Base-by-base conservation (phyloP, 2,113 vertebrate genomes). In the Xenopus tropicalis region DNA sequence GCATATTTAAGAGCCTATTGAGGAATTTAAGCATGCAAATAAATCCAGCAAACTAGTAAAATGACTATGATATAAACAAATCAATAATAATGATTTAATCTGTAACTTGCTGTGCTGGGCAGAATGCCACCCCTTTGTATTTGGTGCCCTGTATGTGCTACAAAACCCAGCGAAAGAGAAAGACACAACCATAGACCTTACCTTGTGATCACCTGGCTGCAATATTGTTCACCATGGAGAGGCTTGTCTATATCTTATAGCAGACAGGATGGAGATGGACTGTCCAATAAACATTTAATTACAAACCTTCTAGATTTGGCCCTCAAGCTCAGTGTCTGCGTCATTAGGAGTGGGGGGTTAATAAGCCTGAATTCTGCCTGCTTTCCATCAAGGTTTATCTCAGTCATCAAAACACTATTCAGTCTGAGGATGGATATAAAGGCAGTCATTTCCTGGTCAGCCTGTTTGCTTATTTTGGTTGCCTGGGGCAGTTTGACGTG, bases 331-430 rank as follows among this genome's bases (percentile, higher is more conserved):
- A 22, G 54, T 61, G 42, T 20, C 13, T 69, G 66, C 73, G 66
- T 76, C 73, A 76, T 51, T 48, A 63, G 8, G 24, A 69, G 43
- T 69, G n/a, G 52, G 52, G 66, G 65, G 73, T 63, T 69, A 69
- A 76, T 62, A 69, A 69, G 73, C 1, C 43, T 67, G 29, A 3
- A 42, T 69, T 42, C 48, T n/a, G 59, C 16, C 73, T 76, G 66
- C 22, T 69, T 37, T 56, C 57, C 68, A 66, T 75, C 66, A 76
- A 61, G 21, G 24, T 37, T 62, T 76, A 76, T 76, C 66, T 62
- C 44, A 52, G 43, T 21, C 73, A 76, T 76, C 73, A 69, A 46
- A 51, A 14, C 22, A 20, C 69, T 44, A 43, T 17, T 51, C 58
- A 63, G 25, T 42, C 14, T 37, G 43, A 52, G 10, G 43, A 68